These are phyloP conservation scores for Theretra japonica DNA, from an alignment of 2,888 invertebrate genomes.

Conservation along the genomic window DNA sequence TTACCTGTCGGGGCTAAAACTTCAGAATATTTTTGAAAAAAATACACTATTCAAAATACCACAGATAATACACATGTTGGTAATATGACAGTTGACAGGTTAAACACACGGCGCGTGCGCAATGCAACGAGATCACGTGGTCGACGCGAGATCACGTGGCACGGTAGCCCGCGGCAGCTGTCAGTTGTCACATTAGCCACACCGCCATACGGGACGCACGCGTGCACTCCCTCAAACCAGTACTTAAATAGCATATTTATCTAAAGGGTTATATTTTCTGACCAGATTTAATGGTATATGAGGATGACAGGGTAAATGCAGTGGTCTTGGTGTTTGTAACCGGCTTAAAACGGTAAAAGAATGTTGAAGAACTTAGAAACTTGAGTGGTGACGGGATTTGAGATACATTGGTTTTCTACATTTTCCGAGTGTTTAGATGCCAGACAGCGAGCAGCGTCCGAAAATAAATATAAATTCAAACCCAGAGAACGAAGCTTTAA, in stretches of 20 bases:
- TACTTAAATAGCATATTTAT: constrained; percentile 1
- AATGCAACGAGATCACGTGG: constrained; percentile 1
- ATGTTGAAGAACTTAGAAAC: too few relatives aligned
- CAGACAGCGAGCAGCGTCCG: too few relatives aligned
- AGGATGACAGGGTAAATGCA: neutral
- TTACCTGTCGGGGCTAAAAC: too few relatives aligned
- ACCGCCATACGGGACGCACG: neutral
- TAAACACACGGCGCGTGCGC: constrained; percentile 17
- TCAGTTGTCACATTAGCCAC: neutral
- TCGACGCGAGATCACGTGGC: neutral
- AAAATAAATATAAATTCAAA: too few relatives aligned
- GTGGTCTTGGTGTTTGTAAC: neutral
- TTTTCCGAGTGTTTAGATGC: too few relatives aligned
- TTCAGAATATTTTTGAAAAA: too few relatives aligned
- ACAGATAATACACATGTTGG: neutral
- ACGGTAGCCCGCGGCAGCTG: constrained; percentile 4
- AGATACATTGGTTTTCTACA: too few relatives aligned
- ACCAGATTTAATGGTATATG: neutral
- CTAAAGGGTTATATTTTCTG: neutral
- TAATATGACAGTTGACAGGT: constrained; percentile 13
- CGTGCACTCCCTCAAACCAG: neutral
- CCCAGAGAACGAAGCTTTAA: too few relatives aligned
- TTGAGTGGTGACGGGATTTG: too few relatives aligned
- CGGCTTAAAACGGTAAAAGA: neutral
- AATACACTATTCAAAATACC: neutral